A percentile compares a stretch with the other conserved stretches of the same genome.
Conservation (phyloP, 2,888 invertebrate genomes). For the Pyrocoelia pectoralis region DNA sequence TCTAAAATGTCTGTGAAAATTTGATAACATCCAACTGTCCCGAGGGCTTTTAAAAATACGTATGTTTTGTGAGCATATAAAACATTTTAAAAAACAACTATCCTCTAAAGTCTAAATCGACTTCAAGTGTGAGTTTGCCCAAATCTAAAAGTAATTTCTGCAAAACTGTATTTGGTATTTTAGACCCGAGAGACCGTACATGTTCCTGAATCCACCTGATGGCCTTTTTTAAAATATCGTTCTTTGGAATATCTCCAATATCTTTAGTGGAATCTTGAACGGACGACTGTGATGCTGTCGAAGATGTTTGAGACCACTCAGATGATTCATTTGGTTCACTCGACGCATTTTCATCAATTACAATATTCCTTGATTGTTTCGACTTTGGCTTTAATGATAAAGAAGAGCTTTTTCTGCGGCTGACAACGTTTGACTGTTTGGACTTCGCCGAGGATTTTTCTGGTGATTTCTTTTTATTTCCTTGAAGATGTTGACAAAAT, state of each 20-base stretch:
- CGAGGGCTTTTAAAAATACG: slow-evolving; percentile 3
- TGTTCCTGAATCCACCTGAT: slow-evolving; percentile 3
- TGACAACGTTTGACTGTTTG: background rate
- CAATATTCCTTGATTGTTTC: background rate
- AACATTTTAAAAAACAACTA: background rate
- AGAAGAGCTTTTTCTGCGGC: no score
- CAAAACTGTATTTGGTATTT: slow-evolving; percentile 2
- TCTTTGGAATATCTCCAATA: no score
- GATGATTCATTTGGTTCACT: slow-evolving; percentile 3
- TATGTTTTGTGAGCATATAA: background rate
- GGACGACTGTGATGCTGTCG: no score
- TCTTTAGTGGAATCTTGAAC: background rate
- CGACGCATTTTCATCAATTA: slow-evolving; percentile 1
- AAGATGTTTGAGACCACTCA: background rate
- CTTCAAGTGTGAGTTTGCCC: background rate
- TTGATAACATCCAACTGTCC: slow-evolving; percentile 2
- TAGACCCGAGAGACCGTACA: background rate
- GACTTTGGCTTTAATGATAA: no score
- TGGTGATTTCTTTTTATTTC: background rate
- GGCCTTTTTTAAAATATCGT: slow-evolving; percentile 4
- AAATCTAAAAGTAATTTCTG: slow-evolving; percentile 2
- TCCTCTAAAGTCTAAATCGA: slow-evolving; percentile 4
- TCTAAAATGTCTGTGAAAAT: slow-evolving; percentile 3
- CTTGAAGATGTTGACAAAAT: background rate
- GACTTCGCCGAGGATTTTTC: background rate